Base-by-base conservation (phyloP, 2,113 vertebrate species). In the Grammomys dolichurus region DNA sequence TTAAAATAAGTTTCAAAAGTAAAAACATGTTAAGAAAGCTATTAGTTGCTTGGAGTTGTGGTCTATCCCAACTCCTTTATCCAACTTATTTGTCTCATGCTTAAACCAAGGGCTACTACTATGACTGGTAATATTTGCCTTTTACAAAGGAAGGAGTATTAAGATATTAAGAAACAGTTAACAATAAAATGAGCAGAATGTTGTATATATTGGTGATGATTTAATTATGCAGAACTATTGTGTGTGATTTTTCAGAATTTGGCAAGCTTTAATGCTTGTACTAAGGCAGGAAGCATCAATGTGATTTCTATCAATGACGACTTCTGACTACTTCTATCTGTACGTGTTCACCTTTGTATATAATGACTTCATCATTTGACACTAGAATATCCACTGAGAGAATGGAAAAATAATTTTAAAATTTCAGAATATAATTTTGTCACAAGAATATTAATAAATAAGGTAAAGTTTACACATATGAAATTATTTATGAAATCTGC, bases 221-320 rank as follows among this genome's bases (percentile, higher is more conserved):
- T 43, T 89, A 5, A 73, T 60, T 73, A 48, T 63, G 60, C 82
- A 56, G 26, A 76, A 31, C 33, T 11, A 65, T 31, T 10, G 24
- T 5, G 10, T 13, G 16, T 77, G 10, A 3, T 43, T 40, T 46
- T 28, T 54, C 60, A 89, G 63, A 75, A 4, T 19, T 24, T 65
- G 78, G 58, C n/a, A 26, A 54, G 75, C 16, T 8, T 60, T 93
- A 96, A 70, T 69, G 3, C 75, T 16, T 19, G 4, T 43, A 7
- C 76, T 82, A 82, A 93, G 4, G 5, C 46, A 86, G 43, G 26
- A 94, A 87, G 73, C 63, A 80, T 73, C 91, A 70, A n/a, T 93
- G 8, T 77, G 48, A n/a, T 89, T 12, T 33, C 14, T 65, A 43
- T 67, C 69, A 65, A 48, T 69, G 20, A 72, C 3, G 46, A 69